Evolutionary conservation across 2,888 invertebrate genomes (phyloP).

Genomic region (Tipula lateralis): DNA sequence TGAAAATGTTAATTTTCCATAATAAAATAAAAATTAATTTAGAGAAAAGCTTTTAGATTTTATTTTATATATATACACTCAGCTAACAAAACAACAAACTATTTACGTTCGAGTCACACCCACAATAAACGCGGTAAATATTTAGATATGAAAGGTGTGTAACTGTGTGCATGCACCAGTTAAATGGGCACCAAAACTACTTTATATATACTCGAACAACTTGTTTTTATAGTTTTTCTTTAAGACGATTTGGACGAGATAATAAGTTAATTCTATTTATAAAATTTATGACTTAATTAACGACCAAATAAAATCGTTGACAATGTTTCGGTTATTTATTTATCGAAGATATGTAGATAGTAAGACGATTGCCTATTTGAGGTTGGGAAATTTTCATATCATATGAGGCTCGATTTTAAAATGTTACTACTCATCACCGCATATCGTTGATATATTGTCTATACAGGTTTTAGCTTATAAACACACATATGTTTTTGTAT

Average conservation of each 20-base stretch:
- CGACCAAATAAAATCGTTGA: too few relatives aligned
- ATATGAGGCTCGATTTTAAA: not conserved
- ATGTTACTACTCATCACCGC: too few relatives aligned
- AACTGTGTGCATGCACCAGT: not conserved
- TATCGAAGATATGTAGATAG: not conserved
- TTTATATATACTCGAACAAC: not conserved
- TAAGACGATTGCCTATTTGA: not conserved
- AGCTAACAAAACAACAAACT: not conserved
- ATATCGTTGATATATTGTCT: too few relatives aligned
- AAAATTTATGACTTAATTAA: not conserved
- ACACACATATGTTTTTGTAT: not conserved
- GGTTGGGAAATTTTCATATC: not conserved
- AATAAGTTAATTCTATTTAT: not conserved
- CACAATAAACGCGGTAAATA: not conserved
- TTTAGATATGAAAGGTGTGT: not conserved
- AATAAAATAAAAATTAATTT: not conserved
- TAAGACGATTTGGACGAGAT: not conserved
- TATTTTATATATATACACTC: not conserved
- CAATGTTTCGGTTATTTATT: not conserved
- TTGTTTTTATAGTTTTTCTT: not conserved
- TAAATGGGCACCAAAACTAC: too few relatives aligned
- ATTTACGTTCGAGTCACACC: not conserved
- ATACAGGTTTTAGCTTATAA: too few relatives aligned
- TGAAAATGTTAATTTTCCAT: not conserved
- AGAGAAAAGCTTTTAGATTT: not conserved